Conservation (phyloP, 1,140 invertebrate species). For the Trialeurodes vaporariorum region DNA sequence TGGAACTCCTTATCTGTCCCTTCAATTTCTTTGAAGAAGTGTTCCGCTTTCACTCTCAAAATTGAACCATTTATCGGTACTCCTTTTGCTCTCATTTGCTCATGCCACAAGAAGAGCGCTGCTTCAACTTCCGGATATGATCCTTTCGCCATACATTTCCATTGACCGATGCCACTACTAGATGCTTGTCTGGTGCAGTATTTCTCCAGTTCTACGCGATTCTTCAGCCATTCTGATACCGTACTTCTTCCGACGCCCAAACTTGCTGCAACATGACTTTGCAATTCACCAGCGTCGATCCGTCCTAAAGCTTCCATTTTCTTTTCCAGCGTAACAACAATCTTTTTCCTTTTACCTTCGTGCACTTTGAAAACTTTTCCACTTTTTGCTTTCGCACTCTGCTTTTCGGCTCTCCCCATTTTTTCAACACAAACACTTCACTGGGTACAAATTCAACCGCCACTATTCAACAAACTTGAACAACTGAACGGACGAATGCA, state of each 20-base stretch:
- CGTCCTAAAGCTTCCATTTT: slow-evolving; percentile 19
- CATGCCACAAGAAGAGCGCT: slow-evolving; percentile 21
- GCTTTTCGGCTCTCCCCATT: too few species aligned
- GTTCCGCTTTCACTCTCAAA: slow-evolving; percentile 21
- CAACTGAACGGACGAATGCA: too few species aligned
- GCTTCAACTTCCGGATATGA: slow-evolving; percentile 19
- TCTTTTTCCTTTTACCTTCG: slow-evolving; percentile 7
- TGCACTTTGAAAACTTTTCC: too few species aligned
- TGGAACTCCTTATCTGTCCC: slow-evolving; percentile 19
- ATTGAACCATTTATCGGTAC: slow-evolving; percentile 22
- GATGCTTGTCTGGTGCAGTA: slow-evolving; percentile 15
- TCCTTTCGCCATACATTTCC: slow-evolving; percentile 17
- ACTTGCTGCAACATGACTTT: slow-evolving; percentile 6
- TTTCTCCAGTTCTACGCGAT: slow-evolving; percentile 13
- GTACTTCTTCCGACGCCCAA: slow-evolving; percentile 20
- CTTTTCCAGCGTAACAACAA: slow-evolving; percentile 11
- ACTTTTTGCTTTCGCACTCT: too few species aligned
- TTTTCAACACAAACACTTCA: too few species aligned
- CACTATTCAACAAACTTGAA: too few species aligned
- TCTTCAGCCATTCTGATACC: slow-evolving; percentile 17
- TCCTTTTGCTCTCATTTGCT: slow-evolving; percentile 19
- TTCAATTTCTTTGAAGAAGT: slow-evolving; percentile 19
- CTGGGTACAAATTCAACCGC: too few species aligned
- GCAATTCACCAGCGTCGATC: slow-evolving; percentile 18
- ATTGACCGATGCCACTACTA: slow-evolving; percentile 8